Percentiles rank a stretch among this genome's conserved stretches.
phyloP scores from a whole-genome alignment of 1,140 invertebrate genomes.

The Diorhabda carinulata region DNA sequence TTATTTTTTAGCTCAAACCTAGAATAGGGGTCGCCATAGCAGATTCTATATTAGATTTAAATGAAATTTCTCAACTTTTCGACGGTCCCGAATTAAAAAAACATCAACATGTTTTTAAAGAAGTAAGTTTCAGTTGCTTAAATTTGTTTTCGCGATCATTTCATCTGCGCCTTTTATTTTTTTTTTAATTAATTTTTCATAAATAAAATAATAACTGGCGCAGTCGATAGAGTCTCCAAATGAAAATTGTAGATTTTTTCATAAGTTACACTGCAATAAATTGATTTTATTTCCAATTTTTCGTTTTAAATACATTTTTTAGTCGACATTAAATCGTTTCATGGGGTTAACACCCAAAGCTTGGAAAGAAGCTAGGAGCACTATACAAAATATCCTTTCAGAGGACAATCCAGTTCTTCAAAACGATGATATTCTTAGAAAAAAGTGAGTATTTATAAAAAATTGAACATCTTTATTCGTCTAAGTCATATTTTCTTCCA shows the following conservation, averaged over 20 bases:
- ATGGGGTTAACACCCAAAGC: conserved; percentile 79
- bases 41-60: conserved; percentile 83
- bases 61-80: conserved; percentile 77
- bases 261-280: no score
- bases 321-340: conserved; percentile 80
- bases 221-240: no score
- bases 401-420: conserved; percentile 61
- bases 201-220: no score
- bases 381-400: conserved; percentile 70
- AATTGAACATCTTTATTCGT: not conserved
- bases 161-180: conserved; percentile 17
- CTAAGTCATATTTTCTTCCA: no score
- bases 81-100: conserved; percentile 67
- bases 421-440: conserved; percentile 58
- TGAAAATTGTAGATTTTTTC: no score
- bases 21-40: conserved; percentile 96
- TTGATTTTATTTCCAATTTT: no score
- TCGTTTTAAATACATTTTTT: conserved; percentile 18
- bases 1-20: conserved; percentile 52
- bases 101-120: conserved; percentile 76
- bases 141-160: not conserved
- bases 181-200: no score
- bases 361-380: conserved; percentile 81
- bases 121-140: conserved; percentile 52
- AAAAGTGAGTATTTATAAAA: conserved; percentile 49